These are phyloP conservation scores for Caenorhabditis sp. DNA, from an alignment of 2,888 invertebrate species.

Conservation along the genomic window DNA sequence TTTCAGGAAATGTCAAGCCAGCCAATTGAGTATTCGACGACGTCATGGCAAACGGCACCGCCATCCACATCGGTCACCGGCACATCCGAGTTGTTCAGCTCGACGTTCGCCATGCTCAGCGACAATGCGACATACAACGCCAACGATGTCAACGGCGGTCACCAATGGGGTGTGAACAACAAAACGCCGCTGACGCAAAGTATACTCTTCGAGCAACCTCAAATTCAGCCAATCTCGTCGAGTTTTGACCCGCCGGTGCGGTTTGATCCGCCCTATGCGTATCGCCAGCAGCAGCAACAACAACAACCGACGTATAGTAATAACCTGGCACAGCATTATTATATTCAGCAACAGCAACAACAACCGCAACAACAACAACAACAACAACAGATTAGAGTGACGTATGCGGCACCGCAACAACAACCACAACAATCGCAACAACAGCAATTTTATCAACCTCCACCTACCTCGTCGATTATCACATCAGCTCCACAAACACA, in stretches of 20 bases:
- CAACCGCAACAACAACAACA: slow-evolving; percentile 10
- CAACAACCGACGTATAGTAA: background rate
- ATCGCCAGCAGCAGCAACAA: slow-evolving; percentile 15
- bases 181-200: slow-evolving; percentile 17
- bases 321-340: background rate
- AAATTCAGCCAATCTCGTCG: slow-evolving; percentile 32
- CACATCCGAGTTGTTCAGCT: slow-evolving; percentile 53
- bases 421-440: slow-evolving; percentile 10
- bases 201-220: slow-evolving; percentile 39
- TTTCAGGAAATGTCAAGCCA: slow-evolving; percentile 36
- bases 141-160: background rate
- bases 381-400: background rate
- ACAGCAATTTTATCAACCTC: background rate
- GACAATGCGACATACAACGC: slow-evolving; percentile 32
- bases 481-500: background rate
- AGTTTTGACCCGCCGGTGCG: slow-evolving; percentile 35
- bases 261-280: slow-evolving; percentile 32
- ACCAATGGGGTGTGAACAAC: background rate
- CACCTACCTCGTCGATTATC: background rate
- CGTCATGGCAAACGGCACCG: slow-evolving; percentile 29
- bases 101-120: slow-evolving; percentile 56
- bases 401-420: slow-evolving; percentile 5
- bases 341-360: slow-evolving; percentile 7
- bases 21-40: slow-evolving; percentile 20
- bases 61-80: slow-evolving; percentile 44